These are phyloP conservation scores for Eurystomus gularis DNA, from an alignment of 2,113 vertebrate species.

Conservation along the genomic window DNA sequence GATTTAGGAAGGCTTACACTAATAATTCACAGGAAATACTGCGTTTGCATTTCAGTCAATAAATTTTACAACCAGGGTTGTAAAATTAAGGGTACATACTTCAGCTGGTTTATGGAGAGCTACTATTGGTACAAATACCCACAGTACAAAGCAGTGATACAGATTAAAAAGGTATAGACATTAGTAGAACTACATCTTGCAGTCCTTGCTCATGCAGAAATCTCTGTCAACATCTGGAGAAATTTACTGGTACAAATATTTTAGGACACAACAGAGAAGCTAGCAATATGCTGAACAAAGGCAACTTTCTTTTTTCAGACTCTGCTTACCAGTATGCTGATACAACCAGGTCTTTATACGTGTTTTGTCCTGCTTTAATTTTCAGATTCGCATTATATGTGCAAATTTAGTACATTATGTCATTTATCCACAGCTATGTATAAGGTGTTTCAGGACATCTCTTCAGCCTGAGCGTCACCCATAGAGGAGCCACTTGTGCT, in stretches of 20 bases:
- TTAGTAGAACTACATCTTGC: neutral
- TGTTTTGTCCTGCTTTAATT: neutral
- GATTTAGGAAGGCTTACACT: neutral
- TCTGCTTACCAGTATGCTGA: neutral
- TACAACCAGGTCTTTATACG: neutral
- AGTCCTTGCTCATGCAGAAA: neutral
- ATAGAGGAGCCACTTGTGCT: neutral
- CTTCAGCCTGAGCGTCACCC: neutral
- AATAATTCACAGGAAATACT: slow-evolving; percentile 23
- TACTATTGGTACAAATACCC: neutral
- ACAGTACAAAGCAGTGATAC: neutral
- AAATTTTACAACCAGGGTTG: neutral
- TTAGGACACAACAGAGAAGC: neutral
- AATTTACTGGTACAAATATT: neutral
- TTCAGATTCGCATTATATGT: neutral
- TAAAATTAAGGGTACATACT: neutral
- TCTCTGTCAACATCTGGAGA: neutral
- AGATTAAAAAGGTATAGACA: neutral
- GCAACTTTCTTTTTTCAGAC: neutral
- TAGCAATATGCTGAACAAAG: neutral
- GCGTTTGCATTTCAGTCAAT: neutral
- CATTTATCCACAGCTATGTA: rapidly evolving
- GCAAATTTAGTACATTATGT: neutral
- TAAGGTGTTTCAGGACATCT: neutral
- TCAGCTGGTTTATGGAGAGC: neutral